Evolutionary conservation across 1,140 invertebrate genomes (phyloP).

Genomic region (Caenorhabditis brenneri): DNA sequence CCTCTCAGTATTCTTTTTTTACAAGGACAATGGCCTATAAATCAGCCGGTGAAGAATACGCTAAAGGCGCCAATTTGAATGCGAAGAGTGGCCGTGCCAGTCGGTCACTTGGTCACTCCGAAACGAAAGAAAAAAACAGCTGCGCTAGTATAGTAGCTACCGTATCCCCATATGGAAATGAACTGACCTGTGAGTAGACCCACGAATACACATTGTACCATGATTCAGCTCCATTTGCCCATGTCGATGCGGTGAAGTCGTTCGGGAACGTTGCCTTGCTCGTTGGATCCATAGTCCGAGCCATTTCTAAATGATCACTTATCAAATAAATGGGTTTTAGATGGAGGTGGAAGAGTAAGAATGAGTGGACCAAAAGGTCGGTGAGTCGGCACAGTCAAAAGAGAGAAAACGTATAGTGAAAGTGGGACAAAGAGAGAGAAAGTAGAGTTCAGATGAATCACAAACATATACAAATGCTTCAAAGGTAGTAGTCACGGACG

Average conservation of each 20-base stretch:
- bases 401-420: slow-evolving; percentile 23
- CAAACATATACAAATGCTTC: background rate
- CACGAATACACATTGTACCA: slow-evolving; percentile 33
- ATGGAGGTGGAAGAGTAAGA: background rate
- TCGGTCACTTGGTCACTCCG: slow-evolving; percentile 1
- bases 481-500: background rate
- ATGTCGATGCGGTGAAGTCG: slow-evolving; percentile 5
- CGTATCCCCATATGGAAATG: background rate
- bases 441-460: background rate
- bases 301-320: background rate
- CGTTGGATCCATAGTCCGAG: slow-evolving; percentile 24
- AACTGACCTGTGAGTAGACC: slow-evolving; percentile 23
- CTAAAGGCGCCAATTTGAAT: background rate
- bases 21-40: slow-evolving; percentile 13
- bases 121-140: background rate
- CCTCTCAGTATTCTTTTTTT: background rate
- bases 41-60: background rate
- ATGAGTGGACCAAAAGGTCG: background rate
- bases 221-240: slow-evolving; percentile 6
- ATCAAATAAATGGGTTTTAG: background rate
- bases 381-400: slow-evolving; percentile 6
- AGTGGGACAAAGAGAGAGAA: background rate
- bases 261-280: slow-evolving; percentile 18
- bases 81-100: background rate
- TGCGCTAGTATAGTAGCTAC: background rate